Percentiles rank a stretch among this genome's conserved stretches.
phyloP scores from a whole-genome alignment of 2,888 invertebrate genomes.

The Cheiracanthium punctorium region DNA sequence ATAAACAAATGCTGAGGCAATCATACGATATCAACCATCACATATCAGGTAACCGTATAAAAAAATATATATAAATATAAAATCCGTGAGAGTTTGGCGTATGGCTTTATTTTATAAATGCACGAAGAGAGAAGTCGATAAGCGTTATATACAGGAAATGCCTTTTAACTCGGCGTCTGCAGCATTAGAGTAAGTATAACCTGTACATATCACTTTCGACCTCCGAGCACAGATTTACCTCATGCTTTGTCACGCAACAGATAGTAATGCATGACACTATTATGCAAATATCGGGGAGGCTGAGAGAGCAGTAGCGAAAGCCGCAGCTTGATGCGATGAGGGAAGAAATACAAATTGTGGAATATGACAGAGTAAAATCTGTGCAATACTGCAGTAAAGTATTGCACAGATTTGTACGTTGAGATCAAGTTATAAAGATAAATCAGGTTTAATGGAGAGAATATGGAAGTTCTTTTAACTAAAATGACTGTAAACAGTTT shows the following conservation, averaged over 20 bases:
- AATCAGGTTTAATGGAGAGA: no score
- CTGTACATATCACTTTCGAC: constrained; percentile 54
- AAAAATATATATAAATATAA: no score
- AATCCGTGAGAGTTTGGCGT: background rate
- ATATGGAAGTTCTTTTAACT: no score
- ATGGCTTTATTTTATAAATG: background rate
- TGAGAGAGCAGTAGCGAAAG: background rate
- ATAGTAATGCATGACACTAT: constrained; percentile 31
- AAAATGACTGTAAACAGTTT: no score
- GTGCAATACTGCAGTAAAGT: no score
- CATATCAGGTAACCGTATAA: background rate
- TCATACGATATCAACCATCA: background rate
- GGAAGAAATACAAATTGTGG: background rate
- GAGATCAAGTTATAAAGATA: no score
- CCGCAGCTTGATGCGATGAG: background rate
- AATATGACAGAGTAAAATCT: no score
- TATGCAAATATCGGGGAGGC: constrained; percentile 49
- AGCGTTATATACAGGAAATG: constrained; percentile 54
- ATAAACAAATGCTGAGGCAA: background rate
- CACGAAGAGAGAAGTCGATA: constrained; percentile 35
- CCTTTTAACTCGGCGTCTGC: constrained; percentile 47
- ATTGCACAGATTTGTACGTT: no score
- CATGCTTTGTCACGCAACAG: constrained; percentile 42
- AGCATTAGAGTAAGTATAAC: constrained; percentile 15
- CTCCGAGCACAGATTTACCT: constrained; percentile 31